Percentiles rank a stretch among this genome's conserved stretches.
phyloP scores from a whole-genome alignment of 2,888 invertebrate species.

The Pterostichus niger region DNA sequence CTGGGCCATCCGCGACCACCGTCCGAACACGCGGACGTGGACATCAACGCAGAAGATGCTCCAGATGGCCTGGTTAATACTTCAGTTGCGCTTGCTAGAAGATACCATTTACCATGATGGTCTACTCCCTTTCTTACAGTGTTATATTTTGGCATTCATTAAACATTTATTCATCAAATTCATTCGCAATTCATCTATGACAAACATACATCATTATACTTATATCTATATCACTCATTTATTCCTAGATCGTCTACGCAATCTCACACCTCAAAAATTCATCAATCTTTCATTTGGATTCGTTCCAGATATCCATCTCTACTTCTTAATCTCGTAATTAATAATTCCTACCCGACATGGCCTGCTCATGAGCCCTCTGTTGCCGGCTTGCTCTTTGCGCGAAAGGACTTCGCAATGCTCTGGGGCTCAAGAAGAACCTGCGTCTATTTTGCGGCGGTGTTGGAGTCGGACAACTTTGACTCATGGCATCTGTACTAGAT shows the following conservation, averaged over 20 bases:
- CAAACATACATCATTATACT: too few relatives aligned
- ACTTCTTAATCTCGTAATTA: not conserved
- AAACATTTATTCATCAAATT: too few relatives aligned
- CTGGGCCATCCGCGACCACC: slow-evolving; percentile 84
- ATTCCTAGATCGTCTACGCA: too few relatives aligned
- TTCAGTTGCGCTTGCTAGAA: slow-evolving; percentile 63
- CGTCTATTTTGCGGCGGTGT: slow-evolving; percentile 88
- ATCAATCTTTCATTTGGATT: too few relatives aligned
- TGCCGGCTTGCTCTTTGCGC: slow-evolving; percentile 78
- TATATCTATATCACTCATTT: too few relatives aligned
- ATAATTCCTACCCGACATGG: slow-evolving; percentile 83
- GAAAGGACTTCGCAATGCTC: slow-evolving; percentile 89
- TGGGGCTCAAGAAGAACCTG: slow-evolving; percentile 90
- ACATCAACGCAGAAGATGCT: slow-evolving; percentile 74
- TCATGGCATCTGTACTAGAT: slow-evolving; percentile 79
- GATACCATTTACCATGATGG: not conserved
- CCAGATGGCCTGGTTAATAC: slow-evolving; percentile 58
- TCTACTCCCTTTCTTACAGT: too few relatives aligned
- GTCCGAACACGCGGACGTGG: slow-evolving; percentile 76
- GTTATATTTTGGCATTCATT: too few relatives aligned
- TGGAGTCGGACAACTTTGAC: slow-evolving; percentile 90
- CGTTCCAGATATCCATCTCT: not conserved
- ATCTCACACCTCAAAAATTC: too few relatives aligned
- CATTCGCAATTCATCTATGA: too few relatives aligned
- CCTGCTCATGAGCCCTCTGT: slow-evolving; percentile 80